Base-by-base conservation (phyloP, 1,140 invertebrate species). In the Sycophila sp. region DNA sequence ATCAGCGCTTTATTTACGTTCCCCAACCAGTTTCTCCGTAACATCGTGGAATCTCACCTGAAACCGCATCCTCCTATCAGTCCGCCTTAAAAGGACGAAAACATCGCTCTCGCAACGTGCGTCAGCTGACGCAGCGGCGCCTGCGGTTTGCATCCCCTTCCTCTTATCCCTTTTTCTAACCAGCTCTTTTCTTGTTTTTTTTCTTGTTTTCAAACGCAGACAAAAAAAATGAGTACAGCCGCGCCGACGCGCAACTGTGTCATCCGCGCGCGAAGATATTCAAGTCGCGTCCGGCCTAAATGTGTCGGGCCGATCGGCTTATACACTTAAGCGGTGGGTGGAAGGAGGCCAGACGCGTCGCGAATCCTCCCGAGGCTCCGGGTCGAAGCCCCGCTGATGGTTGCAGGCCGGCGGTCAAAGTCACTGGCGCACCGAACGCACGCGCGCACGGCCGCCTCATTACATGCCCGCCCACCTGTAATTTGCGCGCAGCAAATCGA, bases 381-480 rank as follows among this genome's bases (percentile, higher is more conserved):
- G 7, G 10, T 8, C n/a, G 45, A 15, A 47, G 17, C 49, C 15
- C 4, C n/a, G 17, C 17, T n/a, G 26, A 45, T 30, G 36, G 17
- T 59, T 24, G n/a, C 19, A 59, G 17, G 7, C 15, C 17, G 30
- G n/a, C n/a, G 30, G 58, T 60, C 40, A 60, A 28, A 60, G 58
- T 30, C 38, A 45, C 45, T 60, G 24, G n/a, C 32, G 8, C 4
- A 30, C 4, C 24, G 8, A 7, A 17, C 53, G 53, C 13, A 30
- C 53, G 53, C 53, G 53, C 17, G 26, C 53, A 34, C n/a, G 22
- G 11, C 24, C 26, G 49, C 13, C 11, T 53, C 15, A 30, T 53
- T 30, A 8, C 49, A n/a, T 15, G 26, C 24, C 11, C n/a, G n/a
- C n/a, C n/a, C n/a, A n/a, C n/a, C n/a, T n/a, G 49, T 53, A 53